Percentiles rank a stretch among this genome's conserved stretches.
phyloP scores from a whole-genome alignment of 2,113 vertebrate genomes.

The Vulpes ferrilata region DNA sequence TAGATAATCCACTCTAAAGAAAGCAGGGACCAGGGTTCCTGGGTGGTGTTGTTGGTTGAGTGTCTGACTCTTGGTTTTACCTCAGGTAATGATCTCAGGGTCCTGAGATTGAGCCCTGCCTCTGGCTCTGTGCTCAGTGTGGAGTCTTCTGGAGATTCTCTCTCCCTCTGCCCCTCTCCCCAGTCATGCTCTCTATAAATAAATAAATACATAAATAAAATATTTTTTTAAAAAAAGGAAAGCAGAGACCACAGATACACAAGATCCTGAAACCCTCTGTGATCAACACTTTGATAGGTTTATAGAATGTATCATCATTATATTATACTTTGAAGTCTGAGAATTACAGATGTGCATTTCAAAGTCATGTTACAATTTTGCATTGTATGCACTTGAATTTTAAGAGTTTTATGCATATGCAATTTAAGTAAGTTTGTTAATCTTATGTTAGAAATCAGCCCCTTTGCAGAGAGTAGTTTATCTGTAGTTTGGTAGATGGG shows the following conservation, averaged over 20 bases:
- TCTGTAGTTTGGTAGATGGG: neutral
- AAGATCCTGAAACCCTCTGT: neutral
- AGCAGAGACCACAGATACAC: neutral
- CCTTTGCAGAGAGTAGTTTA: neutral
- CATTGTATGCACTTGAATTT: neutral
- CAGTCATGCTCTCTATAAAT: neutral
- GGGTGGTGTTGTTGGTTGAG: too few species aligned
- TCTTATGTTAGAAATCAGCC: neutral
- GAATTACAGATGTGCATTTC: neutral
- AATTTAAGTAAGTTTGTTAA: neutral
- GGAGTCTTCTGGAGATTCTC: neutral
- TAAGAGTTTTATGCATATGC: neutral
- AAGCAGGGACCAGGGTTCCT: too few species aligned
- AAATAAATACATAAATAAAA: neutral
- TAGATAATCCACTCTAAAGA: neutral
- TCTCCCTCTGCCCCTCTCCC: neutral
- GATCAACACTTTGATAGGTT: neutral
- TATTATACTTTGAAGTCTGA: neutral
- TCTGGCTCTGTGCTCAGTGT: neutral
- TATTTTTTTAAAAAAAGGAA: neutral
- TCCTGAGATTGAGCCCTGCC: too few species aligned
- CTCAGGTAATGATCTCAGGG: too few species aligned
- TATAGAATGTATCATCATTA: neutral
- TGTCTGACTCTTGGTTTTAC: too few species aligned
- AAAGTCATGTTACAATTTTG: neutral